phyloP scores from a whole-genome alignment of 2,797 vertebrate genomes.

The Pyrocephalus nanus region DNA sequence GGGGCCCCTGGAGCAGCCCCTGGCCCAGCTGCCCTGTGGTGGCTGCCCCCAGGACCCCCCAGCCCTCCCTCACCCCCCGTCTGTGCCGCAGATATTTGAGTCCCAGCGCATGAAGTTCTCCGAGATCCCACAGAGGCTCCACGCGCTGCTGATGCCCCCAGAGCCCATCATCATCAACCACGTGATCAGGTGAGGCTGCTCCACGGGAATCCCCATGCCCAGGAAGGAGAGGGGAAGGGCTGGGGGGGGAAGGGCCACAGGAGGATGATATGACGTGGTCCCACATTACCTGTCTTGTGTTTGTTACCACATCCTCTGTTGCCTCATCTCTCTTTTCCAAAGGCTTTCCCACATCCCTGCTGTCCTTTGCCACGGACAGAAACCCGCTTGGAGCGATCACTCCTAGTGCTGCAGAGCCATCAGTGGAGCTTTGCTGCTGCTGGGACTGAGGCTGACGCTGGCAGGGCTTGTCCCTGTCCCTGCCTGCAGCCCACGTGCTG shows the following conservation, averaged over 20 bases:
- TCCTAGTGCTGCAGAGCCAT: neutral
- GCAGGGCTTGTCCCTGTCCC: neutral
- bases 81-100: conserved; percentile 89
- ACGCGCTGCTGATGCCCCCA: conserved; percentile 96
- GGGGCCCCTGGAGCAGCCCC: accelerated
- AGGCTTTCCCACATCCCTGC: neutral
- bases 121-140: conserved; percentile 96
- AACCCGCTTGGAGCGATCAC: neutral
- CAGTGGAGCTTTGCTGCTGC: neutral
- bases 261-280: accelerated
- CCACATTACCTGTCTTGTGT: neutral
- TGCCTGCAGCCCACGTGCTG: neutral
- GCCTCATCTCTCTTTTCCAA: neutral
- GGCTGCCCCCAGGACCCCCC: neutral
- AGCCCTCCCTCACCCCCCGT: neutral
- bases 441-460: neutral
- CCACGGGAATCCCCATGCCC: accelerated
- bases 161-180: conserved; percentile 99
- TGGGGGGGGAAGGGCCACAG: neutral
- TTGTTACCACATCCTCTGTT: neutral
- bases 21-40: accelerated
- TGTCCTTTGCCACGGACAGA: neutral
- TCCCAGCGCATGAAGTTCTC: conserved; percentile 98
- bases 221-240: neutral
- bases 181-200: conserved; percentile 89